These are phyloP conservation scores for Oreochromis tanganicae DNA, from an alignment of 2,113 vertebrate genomes.

Conservation along the genomic window DNA sequence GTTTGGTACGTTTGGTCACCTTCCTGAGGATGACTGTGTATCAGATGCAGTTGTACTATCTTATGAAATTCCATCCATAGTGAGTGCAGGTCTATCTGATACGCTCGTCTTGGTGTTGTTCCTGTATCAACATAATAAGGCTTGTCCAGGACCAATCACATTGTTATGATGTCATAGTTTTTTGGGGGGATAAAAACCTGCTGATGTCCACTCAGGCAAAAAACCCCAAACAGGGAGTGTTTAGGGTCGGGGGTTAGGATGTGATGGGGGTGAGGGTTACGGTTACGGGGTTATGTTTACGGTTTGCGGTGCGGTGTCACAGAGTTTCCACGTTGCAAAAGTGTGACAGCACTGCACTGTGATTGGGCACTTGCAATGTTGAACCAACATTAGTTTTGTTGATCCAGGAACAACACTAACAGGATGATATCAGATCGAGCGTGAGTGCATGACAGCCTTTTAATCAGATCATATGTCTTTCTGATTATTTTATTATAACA, in stretches of 20 bases:
- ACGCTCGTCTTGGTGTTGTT: neutral
- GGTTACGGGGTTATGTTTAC: neutral
- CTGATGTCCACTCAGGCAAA: neutral
- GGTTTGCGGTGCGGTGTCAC: neutral
- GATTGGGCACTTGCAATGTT: neutral
- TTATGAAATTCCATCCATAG: neutral
- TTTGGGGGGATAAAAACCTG: neutral
- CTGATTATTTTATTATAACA: neutral
- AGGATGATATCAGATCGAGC: neutral
- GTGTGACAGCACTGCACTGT: neutral
- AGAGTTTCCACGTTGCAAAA: neutral
- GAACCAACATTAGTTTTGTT: neutral
- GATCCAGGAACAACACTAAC: neutral
- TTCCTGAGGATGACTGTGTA: neutral
- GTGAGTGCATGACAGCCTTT: neutral
- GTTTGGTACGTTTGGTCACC: neutral
- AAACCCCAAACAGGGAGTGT: fast-evolving
- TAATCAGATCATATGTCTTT: neutral
- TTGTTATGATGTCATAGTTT: neutral
- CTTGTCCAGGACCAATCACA: neutral
- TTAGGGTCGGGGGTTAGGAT: neutral
- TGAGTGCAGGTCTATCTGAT: neutral
- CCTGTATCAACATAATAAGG: neutral
- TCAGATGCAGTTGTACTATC: neutral
- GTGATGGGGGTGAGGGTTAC: neutral